These are phyloP conservation scores for Reticulitermes lucifugus DNA, from an alignment of 2,888 invertebrate species.

Conservation along the genomic window DNA sequence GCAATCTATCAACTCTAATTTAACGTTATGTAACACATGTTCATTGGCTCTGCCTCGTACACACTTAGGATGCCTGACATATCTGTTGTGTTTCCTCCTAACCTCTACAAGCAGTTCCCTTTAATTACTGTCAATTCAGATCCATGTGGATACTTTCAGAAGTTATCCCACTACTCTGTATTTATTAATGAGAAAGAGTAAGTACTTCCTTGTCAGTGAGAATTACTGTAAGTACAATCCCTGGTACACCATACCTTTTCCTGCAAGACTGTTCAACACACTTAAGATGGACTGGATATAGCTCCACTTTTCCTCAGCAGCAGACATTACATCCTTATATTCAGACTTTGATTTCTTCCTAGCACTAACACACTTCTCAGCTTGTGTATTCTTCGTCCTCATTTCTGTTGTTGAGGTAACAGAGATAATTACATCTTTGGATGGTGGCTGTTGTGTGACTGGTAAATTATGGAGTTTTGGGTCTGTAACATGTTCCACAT, in stretches of 20 bases:
- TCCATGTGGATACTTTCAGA: too few relatives aligned
- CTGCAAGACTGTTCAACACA: slow-evolving; percentile 39
- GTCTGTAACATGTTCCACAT: not conserved
- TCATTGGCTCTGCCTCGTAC: too few relatives aligned
- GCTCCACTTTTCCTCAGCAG: slow-evolving; percentile 19
- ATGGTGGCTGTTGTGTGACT: not conserved
- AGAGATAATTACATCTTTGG: not conserved
- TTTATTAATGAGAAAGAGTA: too few relatives aligned
- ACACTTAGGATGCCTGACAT: too few relatives aligned
- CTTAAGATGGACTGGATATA: slow-evolving; percentile 37
- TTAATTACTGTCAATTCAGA: too few relatives aligned
- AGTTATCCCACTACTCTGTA: too few relatives aligned
- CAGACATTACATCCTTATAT: not conserved
- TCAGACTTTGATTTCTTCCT: slow-evolving; percentile 11
- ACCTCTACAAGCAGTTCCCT: too few relatives aligned
- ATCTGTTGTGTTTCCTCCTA: too few relatives aligned
- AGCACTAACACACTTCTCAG: not conserved
- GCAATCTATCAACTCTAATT: too few relatives aligned
- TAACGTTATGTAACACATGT: too few relatives aligned
- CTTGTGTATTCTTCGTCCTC: not conserved
- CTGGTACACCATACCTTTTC: slow-evolving; percentile 36
- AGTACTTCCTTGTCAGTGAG: too few relatives aligned
- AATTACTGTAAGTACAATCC: not conserved
- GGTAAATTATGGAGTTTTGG: not conserved
- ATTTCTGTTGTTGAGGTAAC: not conserved